Evolutionary conservation across 2,797 vertebrate genomes (phyloP), one percentile per base, ranked within the genome.

Genomic region (Bradypodion pumilum): DNA sequence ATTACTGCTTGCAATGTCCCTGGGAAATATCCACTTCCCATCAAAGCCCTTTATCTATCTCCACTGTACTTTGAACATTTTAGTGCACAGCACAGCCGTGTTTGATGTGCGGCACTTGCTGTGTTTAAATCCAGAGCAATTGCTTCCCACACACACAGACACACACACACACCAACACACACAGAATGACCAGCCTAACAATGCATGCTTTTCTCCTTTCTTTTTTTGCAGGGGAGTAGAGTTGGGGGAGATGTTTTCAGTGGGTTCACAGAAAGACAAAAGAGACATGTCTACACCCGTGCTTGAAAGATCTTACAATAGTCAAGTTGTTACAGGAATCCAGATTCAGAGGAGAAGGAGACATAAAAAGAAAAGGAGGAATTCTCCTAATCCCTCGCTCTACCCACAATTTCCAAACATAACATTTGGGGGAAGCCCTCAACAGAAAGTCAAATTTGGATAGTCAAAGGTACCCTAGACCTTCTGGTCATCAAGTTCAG

Each of bases 1-100:
- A 98, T 98, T 98, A 99, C 98, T 97, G 98, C 98, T 98, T 96
- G 95, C 96, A 96, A 97, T 95, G 94, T 98, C 97, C 97, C 98
- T 98, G 98, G 97, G 98, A 99, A 98, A 97, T 97, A 98, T 97
- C 97, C 97, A 96, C 97, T 97, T 96, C 96, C 97, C 96, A 97
- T 98, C 98, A 97, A 97, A 97, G 97, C 96, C 79, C 97, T 98
- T 97, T 97, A 97, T 97, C 97, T 98, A 97, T 97, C 97, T 95
- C 95, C 0, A 92, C 94, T 89, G 82, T 95, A 95, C 96, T 96
- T 96, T 95, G 96, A 96, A 97, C 95, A 89, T 95, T 96, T 95
- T 90, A 92, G 94, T 92, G 93, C 95, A 94, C 94, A 96, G 94
- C 85, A 46, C 88, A 94, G 93, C 91, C 94, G 90, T 94, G 95